Percentiles rank a stretch among this genome's conserved stretches.
These are phyloP conservation scores for Lethenteron reissneri DNA, from an alignment of 2,113 vertebrate genomes.

Conservation along the genomic window DNA sequence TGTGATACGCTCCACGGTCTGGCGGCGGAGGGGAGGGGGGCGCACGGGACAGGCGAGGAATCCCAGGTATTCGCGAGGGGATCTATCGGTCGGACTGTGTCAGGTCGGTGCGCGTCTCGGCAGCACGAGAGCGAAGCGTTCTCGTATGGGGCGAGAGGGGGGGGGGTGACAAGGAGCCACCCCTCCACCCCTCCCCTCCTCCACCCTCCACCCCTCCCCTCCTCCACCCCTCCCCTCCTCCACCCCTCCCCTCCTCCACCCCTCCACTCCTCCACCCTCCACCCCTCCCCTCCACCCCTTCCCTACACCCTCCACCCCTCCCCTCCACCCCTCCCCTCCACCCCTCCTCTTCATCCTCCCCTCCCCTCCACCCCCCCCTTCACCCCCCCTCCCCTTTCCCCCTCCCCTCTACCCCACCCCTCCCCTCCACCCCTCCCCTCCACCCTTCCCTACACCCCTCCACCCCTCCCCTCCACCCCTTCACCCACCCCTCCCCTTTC, in stretches of 20 bases:
- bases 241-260: neutral
- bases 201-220: neutral
- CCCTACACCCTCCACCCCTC: neutral
- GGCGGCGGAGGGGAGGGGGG: too few relatives aligned
- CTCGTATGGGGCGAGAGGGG: too few relatives aligned
- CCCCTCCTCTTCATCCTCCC: neutral
- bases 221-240: neutral
- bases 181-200: neutral
- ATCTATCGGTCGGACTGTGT: too few relatives aligned
- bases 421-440: neutral
- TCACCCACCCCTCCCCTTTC: neutral
- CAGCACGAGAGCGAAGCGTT: too few relatives aligned
- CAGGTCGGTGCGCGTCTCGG: too few relatives aligned
- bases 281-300: neutral
- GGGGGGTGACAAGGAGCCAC: neutral
- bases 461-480: constrained; percentile 2
- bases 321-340: neutral
- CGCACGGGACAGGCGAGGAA: too few relatives aligned
- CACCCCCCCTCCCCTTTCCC: too few relatives aligned
- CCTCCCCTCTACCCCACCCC: too few relatives aligned
- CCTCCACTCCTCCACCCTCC: neutral
- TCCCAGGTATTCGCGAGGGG: too few relatives aligned
- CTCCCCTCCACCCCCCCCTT: neutral
- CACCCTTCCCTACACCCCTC: neutral
- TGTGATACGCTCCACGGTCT: too few relatives aligned